Conservation (phyloP, 2,113 vertebrate species). For the Aplodontia rufa region DNA sequence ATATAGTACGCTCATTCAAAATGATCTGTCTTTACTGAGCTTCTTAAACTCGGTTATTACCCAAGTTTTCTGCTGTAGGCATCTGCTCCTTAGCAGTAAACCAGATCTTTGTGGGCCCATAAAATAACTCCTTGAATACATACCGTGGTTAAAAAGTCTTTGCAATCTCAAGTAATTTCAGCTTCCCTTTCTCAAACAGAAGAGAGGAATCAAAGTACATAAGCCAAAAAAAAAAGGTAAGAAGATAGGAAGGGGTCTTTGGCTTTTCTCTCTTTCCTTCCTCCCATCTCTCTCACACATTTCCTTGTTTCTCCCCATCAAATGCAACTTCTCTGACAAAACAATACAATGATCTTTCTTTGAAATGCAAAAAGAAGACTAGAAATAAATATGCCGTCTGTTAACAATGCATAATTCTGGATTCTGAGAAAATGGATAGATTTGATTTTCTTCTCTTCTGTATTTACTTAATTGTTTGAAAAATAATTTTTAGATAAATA, state of each 20-base stretch:
- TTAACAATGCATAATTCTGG: constrained; percentile 25
- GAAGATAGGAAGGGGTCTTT: not conserved
- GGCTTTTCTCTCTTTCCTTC: not conserved
- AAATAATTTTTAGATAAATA: not conserved
- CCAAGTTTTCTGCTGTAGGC: not conserved
- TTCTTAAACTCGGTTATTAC: not conserved
- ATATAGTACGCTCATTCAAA: not conserved
- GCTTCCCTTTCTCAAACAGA: not conserved
- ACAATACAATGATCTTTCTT: constrained; percentile 36
- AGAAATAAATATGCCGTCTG: constrained; percentile 41
- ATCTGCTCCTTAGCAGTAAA: constrained; percentile 59
- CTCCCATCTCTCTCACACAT: not conserved
- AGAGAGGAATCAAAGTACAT: not conserved
- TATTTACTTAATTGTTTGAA: constrained; percentile 6
- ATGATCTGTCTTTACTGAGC: constrained; percentile 45
- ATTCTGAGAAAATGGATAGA: not conserved
- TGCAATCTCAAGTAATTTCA: not conserved
- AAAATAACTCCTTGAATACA: not conserved
- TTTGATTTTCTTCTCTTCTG: constrained; percentile 3
- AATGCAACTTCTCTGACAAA: constrained; percentile 42
- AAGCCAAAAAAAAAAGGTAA: not conserved
- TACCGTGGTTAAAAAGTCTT: not conserved
- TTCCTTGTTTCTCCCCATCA: constrained; percentile 13
- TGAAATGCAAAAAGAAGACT: constrained; percentile 24
- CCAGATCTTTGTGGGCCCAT: not conserved